A percentile compares a stretch with the other conserved stretches of the same genome.
Evolutionary conservation across 2,888 invertebrate genomes (phyloP).

Genomic region (Caenorhabditis imperialis): DNA sequence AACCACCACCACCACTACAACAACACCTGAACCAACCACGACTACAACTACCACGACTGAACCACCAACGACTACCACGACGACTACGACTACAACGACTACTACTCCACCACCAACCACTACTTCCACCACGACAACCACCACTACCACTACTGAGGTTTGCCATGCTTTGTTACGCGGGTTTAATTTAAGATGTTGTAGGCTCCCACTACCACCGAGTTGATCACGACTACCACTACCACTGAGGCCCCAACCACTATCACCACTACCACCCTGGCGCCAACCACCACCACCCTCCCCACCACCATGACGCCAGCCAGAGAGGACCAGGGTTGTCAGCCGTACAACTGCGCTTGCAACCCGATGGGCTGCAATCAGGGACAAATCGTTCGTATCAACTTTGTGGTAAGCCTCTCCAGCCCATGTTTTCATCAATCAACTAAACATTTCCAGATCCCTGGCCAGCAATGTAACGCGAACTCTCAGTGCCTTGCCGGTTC

Average conservation of each 20-base stretch:
- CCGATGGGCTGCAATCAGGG: constrained; percentile 50
- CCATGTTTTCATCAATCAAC: too few relatives aligned
- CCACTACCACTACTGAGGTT: constrained; percentile 48
- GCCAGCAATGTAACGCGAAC: constrained; percentile 43
- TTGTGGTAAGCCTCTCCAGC: constrained; percentile 44
- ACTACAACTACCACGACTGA: constrained; percentile 56
- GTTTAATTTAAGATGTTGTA: neutral
- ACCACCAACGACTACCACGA: constrained; percentile 48
- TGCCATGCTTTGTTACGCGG: too few relatives aligned
- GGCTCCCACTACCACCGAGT: constrained; percentile 39
- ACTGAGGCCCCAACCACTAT: constrained; percentile 31
- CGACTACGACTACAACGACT: constrained; percentile 25
- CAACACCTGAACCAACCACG: constrained; percentile 28
- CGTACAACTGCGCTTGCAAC: constrained; percentile 46
- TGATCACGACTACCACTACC: constrained; percentile 27
- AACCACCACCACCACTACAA: constrained; percentile 38
- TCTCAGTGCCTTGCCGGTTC: constrained; percentile 52
- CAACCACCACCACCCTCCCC: constrained; percentile 4
- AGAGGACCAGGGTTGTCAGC: constrained; percentile 41
- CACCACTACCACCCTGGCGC: constrained; percentile 3
- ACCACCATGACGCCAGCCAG: constrained; percentile 31
- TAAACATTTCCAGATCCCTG: constrained; percentile 46
- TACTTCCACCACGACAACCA: constrained; percentile 30
- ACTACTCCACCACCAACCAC: constrained; percentile 21
- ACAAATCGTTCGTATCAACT: constrained; percentile 58